Evolutionary conservation across 2,113 vertebrate species (phyloP).

Genomic region (Eudyptes chrysolophus): DNA sequence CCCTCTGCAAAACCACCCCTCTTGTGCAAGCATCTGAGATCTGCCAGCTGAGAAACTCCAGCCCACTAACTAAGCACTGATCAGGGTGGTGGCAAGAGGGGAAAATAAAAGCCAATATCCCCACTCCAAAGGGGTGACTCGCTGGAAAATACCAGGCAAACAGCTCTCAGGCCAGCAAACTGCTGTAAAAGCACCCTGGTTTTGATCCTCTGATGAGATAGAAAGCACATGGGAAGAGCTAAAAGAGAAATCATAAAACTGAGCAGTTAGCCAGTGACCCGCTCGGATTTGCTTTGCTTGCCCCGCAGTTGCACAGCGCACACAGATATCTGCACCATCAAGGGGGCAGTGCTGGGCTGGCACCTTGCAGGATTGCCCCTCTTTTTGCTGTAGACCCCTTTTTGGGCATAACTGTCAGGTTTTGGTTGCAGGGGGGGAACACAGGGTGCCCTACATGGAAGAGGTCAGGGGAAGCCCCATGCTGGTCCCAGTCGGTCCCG

Average conservation of each 20-base stretch:
- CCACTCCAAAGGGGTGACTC: not conserved
- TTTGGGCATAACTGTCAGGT: not conserved
- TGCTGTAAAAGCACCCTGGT: not conserved
- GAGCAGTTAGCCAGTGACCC: not conserved
- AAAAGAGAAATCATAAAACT: not conserved
- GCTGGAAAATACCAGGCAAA: not conserved
- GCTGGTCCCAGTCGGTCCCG: rapidly evolving
- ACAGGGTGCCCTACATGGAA: not conserved
- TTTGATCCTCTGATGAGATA: not conserved
- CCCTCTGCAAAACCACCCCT: not conserved
- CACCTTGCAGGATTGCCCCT: not conserved
- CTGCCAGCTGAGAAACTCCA: not conserved
- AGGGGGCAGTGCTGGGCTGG: not conserved
- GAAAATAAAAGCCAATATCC: not conserved
- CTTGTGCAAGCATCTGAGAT: not conserved
- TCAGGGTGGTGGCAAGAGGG: not conserved
- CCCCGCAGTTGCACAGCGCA: not conserved
- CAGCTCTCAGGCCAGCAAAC: not conserved
- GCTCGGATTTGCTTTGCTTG: not conserved
- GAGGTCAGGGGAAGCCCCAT: not conserved
- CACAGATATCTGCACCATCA: not conserved
- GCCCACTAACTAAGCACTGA: not conserved
- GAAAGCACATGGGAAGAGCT: not conserved
- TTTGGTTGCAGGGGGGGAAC: not conserved
- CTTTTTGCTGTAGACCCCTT: not conserved